These are phyloP conservation scores for Quiscalus mexicanus DNA, from an alignment of 2,113 vertebrate species.

Conservation along the genomic window DNA sequence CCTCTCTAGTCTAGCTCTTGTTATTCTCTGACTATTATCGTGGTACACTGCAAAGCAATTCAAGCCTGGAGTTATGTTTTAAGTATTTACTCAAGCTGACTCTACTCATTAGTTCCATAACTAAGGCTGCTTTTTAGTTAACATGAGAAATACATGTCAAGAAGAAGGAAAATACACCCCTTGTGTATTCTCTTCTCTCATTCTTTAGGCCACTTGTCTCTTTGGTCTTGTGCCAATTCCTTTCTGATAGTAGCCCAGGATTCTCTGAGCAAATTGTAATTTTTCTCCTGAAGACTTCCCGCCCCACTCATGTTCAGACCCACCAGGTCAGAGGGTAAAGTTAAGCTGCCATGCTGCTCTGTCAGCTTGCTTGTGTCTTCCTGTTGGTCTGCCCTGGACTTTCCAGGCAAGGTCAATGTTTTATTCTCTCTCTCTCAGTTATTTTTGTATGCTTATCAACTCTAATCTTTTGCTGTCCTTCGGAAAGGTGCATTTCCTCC, in stretches of 20 bases:
- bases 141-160: neutral
- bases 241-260: neutral
- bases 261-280: neutral
- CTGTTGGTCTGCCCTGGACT: neutral
- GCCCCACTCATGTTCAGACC: neutral
- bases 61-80: neutral
- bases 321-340: neutral
- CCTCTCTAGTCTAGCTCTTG: neutral
- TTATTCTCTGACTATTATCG: neutral
- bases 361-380: neutral
- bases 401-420: neutral
- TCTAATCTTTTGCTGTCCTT: neutral
- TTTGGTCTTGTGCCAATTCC: neutral
- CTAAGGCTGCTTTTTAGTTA: neutral
- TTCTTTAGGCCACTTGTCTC: neutral
- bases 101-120: neutral
- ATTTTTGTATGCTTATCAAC: neutral
- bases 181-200: neutral
- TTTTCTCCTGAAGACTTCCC: neutral
- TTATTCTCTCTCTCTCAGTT: neutral
- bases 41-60: rapidly evolving
- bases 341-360: neutral
- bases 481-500: neutral
- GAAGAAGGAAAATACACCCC: neutral
- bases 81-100: neutral